Base-by-base conservation (phyloP, 2,797 vertebrate genomes). In the Enteromius unitaeniatus region DNA sequence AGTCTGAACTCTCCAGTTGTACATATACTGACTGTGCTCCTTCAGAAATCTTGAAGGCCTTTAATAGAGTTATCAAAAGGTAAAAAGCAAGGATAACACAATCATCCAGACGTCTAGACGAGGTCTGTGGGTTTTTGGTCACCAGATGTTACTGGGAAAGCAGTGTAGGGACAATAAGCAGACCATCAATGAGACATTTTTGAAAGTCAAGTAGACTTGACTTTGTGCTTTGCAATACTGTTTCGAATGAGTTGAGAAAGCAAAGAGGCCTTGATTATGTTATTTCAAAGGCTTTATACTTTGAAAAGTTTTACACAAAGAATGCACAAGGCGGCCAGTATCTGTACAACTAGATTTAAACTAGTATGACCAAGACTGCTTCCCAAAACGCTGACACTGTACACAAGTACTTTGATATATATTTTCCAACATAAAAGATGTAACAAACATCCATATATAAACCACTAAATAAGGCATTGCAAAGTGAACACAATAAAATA, bases 391-490 rank as follows among this genome's bases (percentile, higher is more conserved):
- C 79, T 81, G 70, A 89, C 86, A 69, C 87, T 86, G 49, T 74
- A 92, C 90, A 89, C 88, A 81, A 86, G 83, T 84, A 90, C 62
- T 58, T 89, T 81, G 84, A 89, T 88, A 90, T 86, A 90, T 86
- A 91, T 88, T 83, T 88, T 90, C 86, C 86, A 89, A 89, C 88
- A 92, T 88, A 89, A 45, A 89, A 93, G 88, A 92, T 90, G 90
- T 88, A 91, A 92, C 88, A 90, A 89, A 90, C 89, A 88, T 87
- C 86, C 86, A 87, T 85, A 84, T 82, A 93, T 88, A 92, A 91
- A 93, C 91, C 83, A 88, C 88, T 93, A 94, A 95, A 94, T 94
- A 94, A 94, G 93, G 94, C 94, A 92, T 93, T 92, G 91, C 83
- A 92, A 90, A 91, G 91, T 89, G 87, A 93, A 90, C 89, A 91